These are phyloP conservation scores for Psilanteris sp. DNA, from an alignment of 1,140 invertebrate species.

Conservation along the genomic window DNA sequence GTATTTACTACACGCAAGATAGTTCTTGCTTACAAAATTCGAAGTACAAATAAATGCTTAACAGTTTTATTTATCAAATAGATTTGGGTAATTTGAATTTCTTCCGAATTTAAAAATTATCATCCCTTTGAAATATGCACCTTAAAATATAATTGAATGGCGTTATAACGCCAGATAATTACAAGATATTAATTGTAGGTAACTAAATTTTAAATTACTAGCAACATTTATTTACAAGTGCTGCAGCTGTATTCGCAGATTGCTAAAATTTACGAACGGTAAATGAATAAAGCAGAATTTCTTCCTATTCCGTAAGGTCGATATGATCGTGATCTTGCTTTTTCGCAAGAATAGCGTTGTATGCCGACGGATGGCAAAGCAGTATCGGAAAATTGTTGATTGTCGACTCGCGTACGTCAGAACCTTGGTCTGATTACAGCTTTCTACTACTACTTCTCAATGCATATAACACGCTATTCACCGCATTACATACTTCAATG, in stretches of 20 bases:
- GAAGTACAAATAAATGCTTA: too few relatives aligned
- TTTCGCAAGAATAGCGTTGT: too few relatives aligned
- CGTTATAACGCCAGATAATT: too few relatives aligned
- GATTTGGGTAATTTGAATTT: too few relatives aligned
- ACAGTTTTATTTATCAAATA: too few relatives aligned
- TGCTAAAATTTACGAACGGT: constrained; percentile 26
- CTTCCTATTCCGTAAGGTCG: constrained; percentile 51
- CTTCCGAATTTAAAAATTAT: too few relatives aligned
- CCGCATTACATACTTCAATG: constrained; percentile 47
- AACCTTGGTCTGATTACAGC: constrained; percentile 48
- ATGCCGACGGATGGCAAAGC: constrained; percentile 68
- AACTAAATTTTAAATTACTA: constrained; percentile 21
- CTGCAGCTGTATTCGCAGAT: too few relatives aligned
- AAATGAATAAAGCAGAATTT: constrained; percentile 44
- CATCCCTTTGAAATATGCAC: too few relatives aligned
- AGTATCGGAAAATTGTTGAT: constrained; percentile 36
- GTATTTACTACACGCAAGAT: too few relatives aligned
- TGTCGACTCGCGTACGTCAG: constrained; percentile 63
- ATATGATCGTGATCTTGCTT: constrained; percentile 46
- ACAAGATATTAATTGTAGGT: constrained; percentile 34
- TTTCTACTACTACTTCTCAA: constrained; percentile 51
- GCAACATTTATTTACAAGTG: too few relatives aligned
- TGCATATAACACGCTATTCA: constrained; percentile 41
- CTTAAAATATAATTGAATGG: too few relatives aligned
- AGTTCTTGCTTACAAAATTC: too few relatives aligned